phyloP scores from a whole-genome alignment of 2,113 vertebrate species.

The Charadrius vociferus region DNA sequence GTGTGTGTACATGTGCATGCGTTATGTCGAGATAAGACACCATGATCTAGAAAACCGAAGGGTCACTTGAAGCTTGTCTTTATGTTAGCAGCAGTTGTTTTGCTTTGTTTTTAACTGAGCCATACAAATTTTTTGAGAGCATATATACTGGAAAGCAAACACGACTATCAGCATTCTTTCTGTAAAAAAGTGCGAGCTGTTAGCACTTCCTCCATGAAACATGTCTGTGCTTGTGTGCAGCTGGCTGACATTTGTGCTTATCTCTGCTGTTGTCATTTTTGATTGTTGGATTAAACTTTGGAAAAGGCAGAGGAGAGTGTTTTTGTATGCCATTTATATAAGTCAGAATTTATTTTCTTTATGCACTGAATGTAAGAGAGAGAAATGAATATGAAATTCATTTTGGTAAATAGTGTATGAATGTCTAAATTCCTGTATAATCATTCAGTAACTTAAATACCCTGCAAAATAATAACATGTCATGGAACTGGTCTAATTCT shows the following conservation, averaged over 20 bases:
- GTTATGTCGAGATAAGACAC: neutral
- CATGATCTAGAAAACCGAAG: conserved; percentile 33
- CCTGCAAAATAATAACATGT: neutral
- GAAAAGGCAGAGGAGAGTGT: neutral
- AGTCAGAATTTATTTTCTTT: neutral
- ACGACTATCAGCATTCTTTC: neutral
- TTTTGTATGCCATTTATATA: neutral
- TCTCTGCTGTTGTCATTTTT: conserved; percentile 34
- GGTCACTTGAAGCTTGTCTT: conserved; percentile 9
- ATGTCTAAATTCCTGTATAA: neutral
- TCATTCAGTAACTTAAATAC: neutral
- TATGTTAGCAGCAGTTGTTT: conserved; percentile 12
- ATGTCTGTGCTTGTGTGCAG: conserved; percentile 12
- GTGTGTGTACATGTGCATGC: rapidly evolving
- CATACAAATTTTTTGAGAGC: neutral
- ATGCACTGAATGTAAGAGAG: neutral
- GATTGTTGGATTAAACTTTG: conserved; percentile 56
- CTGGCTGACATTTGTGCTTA: conserved; percentile 54
- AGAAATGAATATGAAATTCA: neutral
- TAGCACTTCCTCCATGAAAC: conserved; percentile 26
- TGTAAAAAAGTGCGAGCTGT: neutral
- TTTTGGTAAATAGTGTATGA: neutral
- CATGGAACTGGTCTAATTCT: neutral
- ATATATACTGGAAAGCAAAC: neutral
- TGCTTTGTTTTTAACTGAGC: neutral